Percentiles rank a stretch among this genome's conserved stretches.
Evolutionary conservation across 2,888 invertebrate genomes (phyloP).

Genomic region (Itoplectis maculator): DNA sequence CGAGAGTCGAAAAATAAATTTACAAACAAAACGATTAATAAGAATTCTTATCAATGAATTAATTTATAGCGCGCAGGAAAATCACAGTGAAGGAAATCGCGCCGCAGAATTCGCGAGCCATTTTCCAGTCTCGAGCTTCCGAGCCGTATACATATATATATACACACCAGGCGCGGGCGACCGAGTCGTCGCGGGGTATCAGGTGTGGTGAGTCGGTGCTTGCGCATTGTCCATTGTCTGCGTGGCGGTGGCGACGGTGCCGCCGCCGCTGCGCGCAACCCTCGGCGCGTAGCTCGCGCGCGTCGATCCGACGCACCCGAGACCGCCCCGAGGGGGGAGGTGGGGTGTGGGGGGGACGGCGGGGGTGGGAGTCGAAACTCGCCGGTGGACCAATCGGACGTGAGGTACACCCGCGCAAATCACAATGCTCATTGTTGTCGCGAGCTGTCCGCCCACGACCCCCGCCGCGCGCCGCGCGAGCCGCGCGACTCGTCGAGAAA

Average conservation of each 20-base stretch:
- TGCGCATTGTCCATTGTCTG: conserved; percentile 83
- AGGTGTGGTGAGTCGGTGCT: conserved; percentile 65
- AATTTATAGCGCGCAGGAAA: too few relatives aligned
- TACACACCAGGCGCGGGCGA: conserved; percentile 14
- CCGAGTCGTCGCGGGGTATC: conserved; percentile 19
- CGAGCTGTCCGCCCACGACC: conserved; percentile 82
- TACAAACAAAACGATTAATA: too few relatives aligned
- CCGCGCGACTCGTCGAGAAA: conserved; percentile 54
- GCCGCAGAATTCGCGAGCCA: neutral
- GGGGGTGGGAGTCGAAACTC: conserved; percentile 75
- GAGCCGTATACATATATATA: neutral
- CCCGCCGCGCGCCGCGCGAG: conserved; percentile 65
- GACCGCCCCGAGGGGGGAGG: conserved; percentile 75
- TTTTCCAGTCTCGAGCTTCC: conserved; percentile 23
- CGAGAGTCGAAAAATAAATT: too few relatives aligned
- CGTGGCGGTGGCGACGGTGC: conserved; percentile 72
- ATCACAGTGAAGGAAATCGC: too few relatives aligned
- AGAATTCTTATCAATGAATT: too few relatives aligned
- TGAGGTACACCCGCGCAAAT: conserved; percentile 83
- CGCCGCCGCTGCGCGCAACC: conserved; percentile 73
- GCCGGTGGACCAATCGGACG: conserved; percentile 76
- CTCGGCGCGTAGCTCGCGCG: conserved; percentile 70
- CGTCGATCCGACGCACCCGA: conserved; percentile 78
- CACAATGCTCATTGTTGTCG: conserved; percentile 85
- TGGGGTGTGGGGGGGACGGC: too few relatives aligned